Percentiles rank a stretch among this genome's conserved stretches.
Evolutionary conservation across 2,797 vertebrate species (phyloP).

Genomic region (Gymnoscopelus braueri): DNA sequence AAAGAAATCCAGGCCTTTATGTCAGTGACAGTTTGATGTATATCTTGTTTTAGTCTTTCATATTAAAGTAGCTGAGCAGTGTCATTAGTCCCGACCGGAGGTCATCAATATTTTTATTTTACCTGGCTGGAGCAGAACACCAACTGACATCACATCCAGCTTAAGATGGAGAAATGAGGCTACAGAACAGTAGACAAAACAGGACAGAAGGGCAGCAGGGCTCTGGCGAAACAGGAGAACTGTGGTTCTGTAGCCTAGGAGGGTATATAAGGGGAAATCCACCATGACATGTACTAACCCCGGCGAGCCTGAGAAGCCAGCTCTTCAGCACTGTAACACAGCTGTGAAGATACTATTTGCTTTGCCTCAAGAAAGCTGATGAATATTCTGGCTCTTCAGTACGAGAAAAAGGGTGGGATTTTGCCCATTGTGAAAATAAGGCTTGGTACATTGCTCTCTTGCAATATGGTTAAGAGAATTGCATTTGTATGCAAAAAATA

Average conservation of each 20-base stretch:
- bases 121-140: not conserved
- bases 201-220: not conserved
- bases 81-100: slow-evolving; percentile 6
- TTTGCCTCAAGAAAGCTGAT: slow-evolving; percentile 22
- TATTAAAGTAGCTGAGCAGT: slow-evolving; percentile 14
- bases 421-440: slow-evolving; percentile 13
- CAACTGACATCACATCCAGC: slow-evolving; percentile 2
- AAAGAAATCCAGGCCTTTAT: no score
- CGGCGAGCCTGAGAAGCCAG: slow-evolving; percentile 11
- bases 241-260: not conserved
- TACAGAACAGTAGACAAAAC: no score
- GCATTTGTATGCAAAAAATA: slow-evolving; percentile 9
- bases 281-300: slow-evolving; percentile 31
- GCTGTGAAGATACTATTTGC: slow-evolving; percentile 29
- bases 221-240: not conserved
- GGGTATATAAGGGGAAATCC: slow-evolving; percentile 29
- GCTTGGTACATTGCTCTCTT: slow-evolving; percentile 3
- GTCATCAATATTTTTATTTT: slow-evolving; percentile 21
- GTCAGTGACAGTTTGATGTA: no score
- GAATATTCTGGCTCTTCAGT: slow-evolving; percentile 25
- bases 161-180: not conserved
- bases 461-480: slow-evolving; percentile 18
- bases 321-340: slow-evolving; percentile 29
- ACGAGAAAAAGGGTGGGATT: slow-evolving; percentile 23
- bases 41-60: no score